Evolutionary conservation across 2,113 vertebrate species (phyloP).

Genomic region (Leucoraja erinaceus): DNA sequence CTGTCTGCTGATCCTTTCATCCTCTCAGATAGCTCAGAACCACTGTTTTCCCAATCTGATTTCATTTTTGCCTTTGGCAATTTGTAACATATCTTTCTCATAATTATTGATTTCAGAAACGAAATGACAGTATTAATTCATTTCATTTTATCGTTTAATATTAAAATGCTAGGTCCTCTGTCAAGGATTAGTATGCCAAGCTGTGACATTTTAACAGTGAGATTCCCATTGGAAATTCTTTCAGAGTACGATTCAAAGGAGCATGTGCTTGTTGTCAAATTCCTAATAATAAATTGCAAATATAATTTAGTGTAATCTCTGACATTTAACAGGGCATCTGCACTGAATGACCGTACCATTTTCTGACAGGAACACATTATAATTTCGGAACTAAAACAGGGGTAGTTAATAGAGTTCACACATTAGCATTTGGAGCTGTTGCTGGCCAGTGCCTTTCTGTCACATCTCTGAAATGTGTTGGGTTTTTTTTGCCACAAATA

Average conservation of each 20-base stretch:
- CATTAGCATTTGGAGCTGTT: not conserved
- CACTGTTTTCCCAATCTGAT: not conserved
- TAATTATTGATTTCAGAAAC: slow-evolving; percentile 8
- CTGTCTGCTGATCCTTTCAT: not conserved
- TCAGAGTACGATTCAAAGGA: not conserved
- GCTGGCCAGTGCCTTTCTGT: not conserved
- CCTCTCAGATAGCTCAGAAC: not conserved
- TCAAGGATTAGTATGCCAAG: not conserved
- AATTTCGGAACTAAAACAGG: not conserved
- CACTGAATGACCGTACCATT: not conserved
- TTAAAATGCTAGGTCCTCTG: not conserved
- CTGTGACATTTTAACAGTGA: not conserved
- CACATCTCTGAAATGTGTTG: not conserved
- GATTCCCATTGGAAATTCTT: not conserved
- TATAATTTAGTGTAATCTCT: not conserved
- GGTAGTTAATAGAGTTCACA: not conserved
- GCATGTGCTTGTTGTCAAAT: not conserved
- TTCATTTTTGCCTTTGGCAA: not conserved
- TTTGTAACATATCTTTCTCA: not conserved
- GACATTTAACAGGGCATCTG: not conserved
- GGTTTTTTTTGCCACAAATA: not conserved
- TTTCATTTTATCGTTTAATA: not conserved
- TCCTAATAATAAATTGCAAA: not conserved
- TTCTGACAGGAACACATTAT: not conserved
- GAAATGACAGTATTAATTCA: not conserved